Conservation (phyloP, 2,797 vertebrate genomes). For the Molossus alvarezi region DNA sequence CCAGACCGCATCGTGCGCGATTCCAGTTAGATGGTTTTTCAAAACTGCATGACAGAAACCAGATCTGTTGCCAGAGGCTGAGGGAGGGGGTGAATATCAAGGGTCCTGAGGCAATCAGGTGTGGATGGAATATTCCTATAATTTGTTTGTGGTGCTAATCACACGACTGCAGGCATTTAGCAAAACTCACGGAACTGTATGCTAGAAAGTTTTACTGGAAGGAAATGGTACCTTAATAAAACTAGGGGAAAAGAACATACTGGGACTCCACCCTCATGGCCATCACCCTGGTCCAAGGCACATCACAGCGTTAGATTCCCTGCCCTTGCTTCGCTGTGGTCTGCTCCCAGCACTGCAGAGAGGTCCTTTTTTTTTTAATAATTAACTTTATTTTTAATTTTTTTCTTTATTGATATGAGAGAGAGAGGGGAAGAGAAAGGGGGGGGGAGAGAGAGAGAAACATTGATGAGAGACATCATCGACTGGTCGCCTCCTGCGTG, state of each 20-base stretch:
- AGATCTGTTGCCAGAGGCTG: not conserved
- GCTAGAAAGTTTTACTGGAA: not conserved
- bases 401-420: too few species aligned
- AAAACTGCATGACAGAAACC: not conserved
- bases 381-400: too few species aligned
- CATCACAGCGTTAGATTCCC: not conserved
- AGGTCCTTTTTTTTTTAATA: not conserved
- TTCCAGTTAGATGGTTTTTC: slow-evolving; percentile 27
- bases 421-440: too few species aligned
- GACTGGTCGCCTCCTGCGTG: too few species aligned
- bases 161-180: not conserved
- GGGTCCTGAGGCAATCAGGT: not conserved
- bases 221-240: not conserved
- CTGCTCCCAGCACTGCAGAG: not conserved
- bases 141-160: not conserved
- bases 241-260: not conserved
- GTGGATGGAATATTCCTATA: not conserved
- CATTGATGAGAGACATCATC: too few species aligned
- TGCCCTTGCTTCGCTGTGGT: not conserved
- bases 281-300: not conserved
- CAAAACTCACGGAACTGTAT: not conserved
- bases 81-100: not conserved
- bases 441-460: too few species aligned
- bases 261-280: not conserved
- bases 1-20: not conserved